Evolutionary conservation across 2,888 invertebrate species (phyloP), one percentile per base, ranked within the genome.

Genomic region (Dynastes hyllus): DNA sequence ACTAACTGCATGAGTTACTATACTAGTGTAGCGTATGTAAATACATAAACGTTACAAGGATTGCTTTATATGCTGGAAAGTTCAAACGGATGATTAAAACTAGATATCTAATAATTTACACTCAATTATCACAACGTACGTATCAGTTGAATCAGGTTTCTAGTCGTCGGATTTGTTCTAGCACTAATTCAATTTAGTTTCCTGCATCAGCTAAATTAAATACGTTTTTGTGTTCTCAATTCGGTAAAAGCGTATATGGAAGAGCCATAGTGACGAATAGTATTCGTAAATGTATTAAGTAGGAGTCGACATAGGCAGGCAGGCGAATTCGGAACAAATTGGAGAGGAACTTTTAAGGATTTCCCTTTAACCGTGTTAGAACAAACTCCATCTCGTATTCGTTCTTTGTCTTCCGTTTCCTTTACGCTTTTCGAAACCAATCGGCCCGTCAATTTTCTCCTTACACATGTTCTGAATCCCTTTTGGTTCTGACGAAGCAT

Each of bases 91-190:
- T 63, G 32, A 63, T 32, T 63, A 11, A 63, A 63, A 67, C 58
- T 69, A 27, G 69, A 11, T 58, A 45, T 58, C 45, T 27, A 69
- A 69, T 58, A 77, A 53, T 77, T 77, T 53, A 37, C 69, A 77
- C 58, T n/a, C 69, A 77, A 77, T 77, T 67, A 77, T 29, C 67
- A 69, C 67, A 45, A 50, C 50, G 55, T 58, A 70, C 63, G 77
- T 80, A 80, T 80, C 69, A 78, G 78, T 80, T 80, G 61, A 80
- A 80, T 80, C 66, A 66, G 78, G 51, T 80, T 80, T 78, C 75
- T 76, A 77, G 76, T 51, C 53, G 63, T 45, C 65, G 66, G 77
- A 77, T 77, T 80, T 78, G 78, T 78, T 80, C 75, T 61, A 67
- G 63, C 11, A 53, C 51, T 69, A 75, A 79, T 78, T 75, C 55